A percentile compares a stretch with the other conserved stretches of the same genome.
Conservation (phyloP, 2,113 vertebrate genomes). For the Thomomys bottae region DNA sequence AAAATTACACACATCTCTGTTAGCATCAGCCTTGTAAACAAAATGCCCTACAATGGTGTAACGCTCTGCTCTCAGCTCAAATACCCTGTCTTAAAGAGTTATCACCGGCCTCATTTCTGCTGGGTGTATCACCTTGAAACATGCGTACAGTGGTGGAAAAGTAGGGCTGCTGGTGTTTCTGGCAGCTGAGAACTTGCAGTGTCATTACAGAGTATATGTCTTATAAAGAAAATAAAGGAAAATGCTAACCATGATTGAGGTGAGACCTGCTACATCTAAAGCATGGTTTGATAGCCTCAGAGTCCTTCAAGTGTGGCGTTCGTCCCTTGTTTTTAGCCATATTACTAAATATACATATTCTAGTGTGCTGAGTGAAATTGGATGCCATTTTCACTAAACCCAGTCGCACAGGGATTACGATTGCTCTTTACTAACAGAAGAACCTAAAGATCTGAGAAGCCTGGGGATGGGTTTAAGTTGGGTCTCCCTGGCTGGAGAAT, state of each 20-base stretch:
- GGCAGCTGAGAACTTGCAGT: not conserved
- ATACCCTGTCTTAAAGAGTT: not conserved
- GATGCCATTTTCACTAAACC: not conserved
- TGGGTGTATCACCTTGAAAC: conserved; percentile 20
- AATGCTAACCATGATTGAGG: not conserved
- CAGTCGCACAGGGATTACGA: not conserved
- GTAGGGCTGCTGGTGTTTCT: not conserved
- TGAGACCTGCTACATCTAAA: not conserved
- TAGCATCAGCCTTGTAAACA: not conserved
- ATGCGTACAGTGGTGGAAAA: not conserved
- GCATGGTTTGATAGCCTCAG: not conserved
- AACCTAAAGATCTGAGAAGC: not conserved
- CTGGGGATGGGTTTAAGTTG: not conserved
- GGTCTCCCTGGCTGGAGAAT: not conserved
- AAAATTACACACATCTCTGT: not conserved
- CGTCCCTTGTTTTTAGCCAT: not conserved
- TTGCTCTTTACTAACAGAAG: not conserved
- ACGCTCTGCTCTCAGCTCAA: not conserved
- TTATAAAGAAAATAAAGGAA: not conserved
- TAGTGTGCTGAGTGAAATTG: not conserved
- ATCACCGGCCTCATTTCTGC: not conserved
- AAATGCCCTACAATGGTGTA: not conserved
- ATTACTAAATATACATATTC: not conserved
- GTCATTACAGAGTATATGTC: not conserved
- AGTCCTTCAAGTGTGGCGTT: not conserved